Percentiles rank a stretch among this genome's conserved stretches.
Evolutionary conservation across 2,113 vertebrate species (phyloP).

Genomic region (Tympanuchus pallidicinctus): DNA sequence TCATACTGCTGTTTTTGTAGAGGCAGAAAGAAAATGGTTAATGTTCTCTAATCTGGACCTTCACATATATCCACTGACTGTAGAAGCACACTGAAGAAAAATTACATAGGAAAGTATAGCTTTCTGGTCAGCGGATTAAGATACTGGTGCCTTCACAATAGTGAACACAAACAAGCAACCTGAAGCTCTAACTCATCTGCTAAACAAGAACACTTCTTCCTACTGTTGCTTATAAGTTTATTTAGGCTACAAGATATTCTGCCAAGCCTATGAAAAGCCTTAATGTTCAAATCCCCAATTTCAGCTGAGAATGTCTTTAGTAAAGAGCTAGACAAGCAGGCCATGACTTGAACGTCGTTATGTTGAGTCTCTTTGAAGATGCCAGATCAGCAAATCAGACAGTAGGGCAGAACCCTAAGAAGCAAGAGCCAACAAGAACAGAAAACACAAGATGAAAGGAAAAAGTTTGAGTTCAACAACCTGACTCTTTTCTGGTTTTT

Average conservation of each 20-base stretch:
- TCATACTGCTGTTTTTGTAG: not conserved
- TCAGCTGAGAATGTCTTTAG: not conserved
- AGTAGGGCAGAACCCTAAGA: not conserved
- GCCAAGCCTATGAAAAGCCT: not conserved
- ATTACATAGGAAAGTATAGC: not conserved
- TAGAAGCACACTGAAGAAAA: not conserved
- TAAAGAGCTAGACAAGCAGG: not conserved
- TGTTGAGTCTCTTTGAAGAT: not conserved
- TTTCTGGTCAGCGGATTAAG: not conserved
- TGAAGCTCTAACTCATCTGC: not conserved
- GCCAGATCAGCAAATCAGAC: not conserved
- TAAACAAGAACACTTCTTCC: not conserved
- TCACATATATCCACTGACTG: not conserved
- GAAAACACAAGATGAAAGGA: not conserved
- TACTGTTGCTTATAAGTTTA: not conserved
- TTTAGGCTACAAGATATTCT: not conserved
- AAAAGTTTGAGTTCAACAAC: not conserved
- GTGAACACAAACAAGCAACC: not conserved
- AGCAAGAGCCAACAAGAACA: not conserved
- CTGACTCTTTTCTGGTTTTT: not conserved
- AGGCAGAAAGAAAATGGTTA: not conserved
- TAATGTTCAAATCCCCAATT: not conserved
- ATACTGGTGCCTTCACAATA: not conserved
- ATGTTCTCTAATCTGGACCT: not conserved
- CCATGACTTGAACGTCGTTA: not conserved